Evolutionary conservation across 1,140 invertebrate species (phyloP), one percentile per base, ranked within the genome.

Genomic region (Zelostemma sp.): DNA sequence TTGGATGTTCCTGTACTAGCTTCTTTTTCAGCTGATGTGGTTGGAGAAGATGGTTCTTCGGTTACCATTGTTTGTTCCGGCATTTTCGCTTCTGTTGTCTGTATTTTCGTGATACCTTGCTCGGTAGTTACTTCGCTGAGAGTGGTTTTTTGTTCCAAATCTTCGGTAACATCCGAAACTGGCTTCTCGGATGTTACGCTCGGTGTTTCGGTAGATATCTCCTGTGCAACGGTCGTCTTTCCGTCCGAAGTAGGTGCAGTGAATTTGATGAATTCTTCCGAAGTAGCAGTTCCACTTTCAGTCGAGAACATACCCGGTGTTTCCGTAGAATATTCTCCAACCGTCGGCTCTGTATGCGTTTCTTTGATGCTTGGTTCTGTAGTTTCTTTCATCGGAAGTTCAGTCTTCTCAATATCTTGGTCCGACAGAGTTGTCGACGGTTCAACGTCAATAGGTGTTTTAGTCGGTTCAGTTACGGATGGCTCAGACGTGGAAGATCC

Each of bases 1-100:
- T 61, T 51, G 5, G 11, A 6, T 17, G 51, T 38, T n/a, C 35
- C 16, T 15, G 35, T 43, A 1, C 1, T 18, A 38, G 50, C 15
- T 48, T 67, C 66, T 45, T 67, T 19, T 28, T 68, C 73, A 51
- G 49, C 68, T 40, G 73, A 64, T 45, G 74, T 73, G 35, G 73
- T 78, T 15, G 74, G 40, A 38, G 70, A 66, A 14, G 56, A 57
- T 69, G 80, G 73, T 2, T 66, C 58, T 68, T 77, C 78, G 14
- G 56, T 67, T 4, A 75, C 66, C 18, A 33, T 57, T 50, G 62
- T 71, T 69, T 74, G 65, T 33, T 76, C 64, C 18, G 57, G 19
- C 41, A 38, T 48, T 53, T 65, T 38, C 28, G 47, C 38, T 68
- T 57, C 61, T 17, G 59, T 73, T 3, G 67, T 15, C 6, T 46